phyloP scores from a whole-genome alignment of 2,888 invertebrate species.

The Macrosoma leucophasiata region DNA sequence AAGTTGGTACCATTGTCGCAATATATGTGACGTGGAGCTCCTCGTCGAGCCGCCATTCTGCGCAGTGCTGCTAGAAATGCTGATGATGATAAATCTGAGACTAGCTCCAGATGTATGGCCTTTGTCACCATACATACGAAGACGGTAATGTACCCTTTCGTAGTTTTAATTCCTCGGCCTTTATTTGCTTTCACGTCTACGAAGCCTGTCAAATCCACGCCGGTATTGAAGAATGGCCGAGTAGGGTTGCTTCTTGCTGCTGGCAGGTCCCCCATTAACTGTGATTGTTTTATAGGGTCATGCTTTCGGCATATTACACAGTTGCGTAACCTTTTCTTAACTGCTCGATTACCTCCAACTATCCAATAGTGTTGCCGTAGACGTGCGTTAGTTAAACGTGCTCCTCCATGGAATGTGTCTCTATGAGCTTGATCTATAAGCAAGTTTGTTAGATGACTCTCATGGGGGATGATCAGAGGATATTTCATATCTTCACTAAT shows the following conservation, averaged over 20 bases:
- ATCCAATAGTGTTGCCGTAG: constrained; percentile 22
- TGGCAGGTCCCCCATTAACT: constrained; percentile 25
- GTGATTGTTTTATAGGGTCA: constrained; percentile 11
- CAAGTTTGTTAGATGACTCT: constrained; percentile 14
- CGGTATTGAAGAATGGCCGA: too few relatives aligned
- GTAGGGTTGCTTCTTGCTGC: constrained; percentile 11
- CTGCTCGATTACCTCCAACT: constrained; percentile 11
- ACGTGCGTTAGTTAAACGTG: constrained; percentile 14
- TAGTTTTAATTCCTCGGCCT: too few relatives aligned
- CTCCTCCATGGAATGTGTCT: constrained; percentile 21
- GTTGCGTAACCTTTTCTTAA: constrained; percentile 11
- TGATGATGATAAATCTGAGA: too few relatives aligned
- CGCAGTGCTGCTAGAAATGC: too few relatives aligned
- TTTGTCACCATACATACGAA: too few relatives aligned
- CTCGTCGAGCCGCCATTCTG: too few relatives aligned
- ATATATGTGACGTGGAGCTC: too few relatives aligned
- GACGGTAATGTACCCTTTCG: too few relatives aligned
- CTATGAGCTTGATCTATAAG: constrained; percentile 21
- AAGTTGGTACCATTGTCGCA: too few relatives aligned
- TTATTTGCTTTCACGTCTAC: too few relatives aligned
- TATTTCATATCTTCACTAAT: constrained; percentile 6
- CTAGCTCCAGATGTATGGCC: too few relatives aligned
- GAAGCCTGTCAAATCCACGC: too few relatives aligned
- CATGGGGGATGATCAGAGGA: constrained; percentile 13
- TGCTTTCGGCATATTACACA: constrained; percentile 18